A percentile compares a stretch with the other conserved stretches of the same genome.
These are phyloP conservation scores for Chaenocephalus aceratus DNA, from an alignment of 2,113 vertebrate genomes.

Conservation along the genomic window DNA sequence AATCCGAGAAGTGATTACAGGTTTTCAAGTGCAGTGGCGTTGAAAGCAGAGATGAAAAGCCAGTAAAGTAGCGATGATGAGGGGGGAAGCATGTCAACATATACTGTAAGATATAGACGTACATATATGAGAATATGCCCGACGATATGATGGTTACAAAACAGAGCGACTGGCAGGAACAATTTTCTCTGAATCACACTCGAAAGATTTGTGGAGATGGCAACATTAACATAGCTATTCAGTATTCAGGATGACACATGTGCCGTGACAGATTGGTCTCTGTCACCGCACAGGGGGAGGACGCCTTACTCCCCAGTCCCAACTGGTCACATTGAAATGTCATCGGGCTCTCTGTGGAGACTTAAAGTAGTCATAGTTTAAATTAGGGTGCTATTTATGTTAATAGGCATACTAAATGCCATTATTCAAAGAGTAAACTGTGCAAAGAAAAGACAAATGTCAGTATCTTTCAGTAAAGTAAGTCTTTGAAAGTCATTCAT, in stretches of 20 bases:
- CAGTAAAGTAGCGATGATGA: conserved; percentile 20
- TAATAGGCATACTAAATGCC: conserved; percentile 13
- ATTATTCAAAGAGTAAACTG: background rate
- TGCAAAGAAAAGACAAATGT: background rate
- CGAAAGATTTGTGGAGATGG: conserved; percentile 25
- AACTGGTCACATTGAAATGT: conserved; percentile 38
- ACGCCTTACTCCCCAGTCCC: conserved; percentile 28
- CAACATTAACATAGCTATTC: conserved; percentile 37
- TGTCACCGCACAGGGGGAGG: conserved; percentile 39
- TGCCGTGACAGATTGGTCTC: conserved; percentile 58
- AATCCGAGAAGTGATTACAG: conserved; percentile 54
- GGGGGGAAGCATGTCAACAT: conserved; percentile 22
- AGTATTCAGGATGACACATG: conserved; percentile 43
- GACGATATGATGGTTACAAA: conserved; percentile 16
- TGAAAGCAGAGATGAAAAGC: conserved; percentile 50
- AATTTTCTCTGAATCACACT: conserved; percentile 28
- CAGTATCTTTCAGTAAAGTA: background rate
- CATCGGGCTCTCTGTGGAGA: conserved; percentile 11
- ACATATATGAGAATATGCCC: conserved; percentile 25
- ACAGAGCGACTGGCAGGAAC: conserved; percentile 1
- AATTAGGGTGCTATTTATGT: conserved; percentile 14
- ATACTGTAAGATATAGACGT: background rate
- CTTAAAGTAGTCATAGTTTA: conserved; percentile 18
- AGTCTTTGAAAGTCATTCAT: background rate
- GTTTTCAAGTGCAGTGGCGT: conserved; percentile 27